These are phyloP conservation scores for Diprion similis DNA, from an alignment of 1,140 invertebrate species.

Conservation along the genomic window DNA sequence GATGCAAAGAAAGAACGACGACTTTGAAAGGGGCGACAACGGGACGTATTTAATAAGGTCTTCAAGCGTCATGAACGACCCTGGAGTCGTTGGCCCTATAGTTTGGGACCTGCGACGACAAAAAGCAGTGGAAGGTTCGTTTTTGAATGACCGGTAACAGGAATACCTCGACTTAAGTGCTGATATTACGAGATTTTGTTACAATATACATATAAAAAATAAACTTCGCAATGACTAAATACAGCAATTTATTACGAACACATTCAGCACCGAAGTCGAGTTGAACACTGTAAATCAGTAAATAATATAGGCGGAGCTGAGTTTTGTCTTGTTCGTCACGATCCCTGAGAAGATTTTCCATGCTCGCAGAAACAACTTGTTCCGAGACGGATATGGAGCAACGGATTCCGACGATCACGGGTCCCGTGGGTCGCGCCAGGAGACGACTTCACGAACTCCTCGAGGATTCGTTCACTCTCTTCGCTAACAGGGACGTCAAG, in stretches of 20 bases:
- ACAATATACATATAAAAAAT: too few species aligned
- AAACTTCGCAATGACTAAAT: too few species aligned
- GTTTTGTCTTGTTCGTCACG: not conserved
- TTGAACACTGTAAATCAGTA: not conserved
- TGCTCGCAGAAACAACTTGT: constrained; percentile 24
- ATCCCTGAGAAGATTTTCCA: constrained; percentile 24
- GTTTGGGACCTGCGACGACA: constrained; percentile 76
- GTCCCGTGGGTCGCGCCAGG: constrained; percentile 64
- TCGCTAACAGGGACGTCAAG: constrained; percentile 63
- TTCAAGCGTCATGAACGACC: constrained; percentile 68
- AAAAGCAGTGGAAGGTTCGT: constrained; percentile 45
- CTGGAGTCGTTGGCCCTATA: constrained; percentile 82
- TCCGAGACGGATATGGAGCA: constrained; percentile 42
- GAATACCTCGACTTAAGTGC: not conserved
- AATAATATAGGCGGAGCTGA: not conserved
- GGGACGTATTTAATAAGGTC: constrained; percentile 39
- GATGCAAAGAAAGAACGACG: constrained; percentile 29
- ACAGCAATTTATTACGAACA: not conserved
- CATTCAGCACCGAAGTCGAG: not conserved
- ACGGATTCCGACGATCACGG: constrained; percentile 44
- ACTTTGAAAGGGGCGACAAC: constrained; percentile 29
- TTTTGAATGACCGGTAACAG: not conserved
- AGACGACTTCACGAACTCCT: constrained; percentile 71
- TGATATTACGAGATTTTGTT: too few species aligned
- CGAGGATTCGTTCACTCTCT: constrained; percentile 73